A percentile compares a stretch with the other conserved stretches of the same genome.
phyloP scores from a whole-genome alignment of 2,888 invertebrate genomes.

The Myopa tessellatipennis region DNA sequence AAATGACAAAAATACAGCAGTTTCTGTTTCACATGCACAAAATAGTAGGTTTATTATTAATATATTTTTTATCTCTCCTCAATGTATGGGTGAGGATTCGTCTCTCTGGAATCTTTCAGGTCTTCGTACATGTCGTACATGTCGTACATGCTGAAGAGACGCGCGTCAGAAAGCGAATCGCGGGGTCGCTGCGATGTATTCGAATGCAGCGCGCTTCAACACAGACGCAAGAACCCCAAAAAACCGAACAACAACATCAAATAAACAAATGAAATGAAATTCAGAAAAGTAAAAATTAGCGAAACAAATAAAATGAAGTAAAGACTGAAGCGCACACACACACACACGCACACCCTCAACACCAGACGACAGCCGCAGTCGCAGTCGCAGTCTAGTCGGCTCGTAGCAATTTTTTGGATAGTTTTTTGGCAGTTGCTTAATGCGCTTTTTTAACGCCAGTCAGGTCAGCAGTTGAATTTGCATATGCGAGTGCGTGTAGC shows the following conservation, averaged over 20 bases:
- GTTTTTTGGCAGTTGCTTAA: constrained; percentile 60
- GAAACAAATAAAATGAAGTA: constrained; percentile 8
- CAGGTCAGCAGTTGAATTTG: constrained; percentile 48
- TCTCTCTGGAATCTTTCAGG: constrained; percentile 15
- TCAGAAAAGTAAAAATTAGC: constrained; percentile 23
- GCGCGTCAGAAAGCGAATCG: constrained; percentile 15
- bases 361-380: neutral
- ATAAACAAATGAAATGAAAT: constrained; percentile 29
- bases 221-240: constrained; percentile 17
- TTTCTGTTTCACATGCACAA: neutral
- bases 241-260: neutral
- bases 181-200: constrained; percentile 20
- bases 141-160: neutral
- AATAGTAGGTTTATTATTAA: constrained; percentile 1
- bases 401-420: constrained; percentile 56
- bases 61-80: constrained; percentile 1
- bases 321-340: constrained; percentile 25
- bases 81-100: constrained; percentile 9
- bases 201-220: constrained; percentile 32
- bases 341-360: constrained; percentile 44
- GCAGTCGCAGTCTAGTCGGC: constrained; percentile 44
- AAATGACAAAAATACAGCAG: constrained; percentile 14
- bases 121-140: constrained; percentile 13
- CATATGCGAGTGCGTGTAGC: constrained; percentile 12
- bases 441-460: constrained; percentile 60